Conservation (phyloP, 2,797 vertebrate species). For the Aulostomus chinensis region DNA sequence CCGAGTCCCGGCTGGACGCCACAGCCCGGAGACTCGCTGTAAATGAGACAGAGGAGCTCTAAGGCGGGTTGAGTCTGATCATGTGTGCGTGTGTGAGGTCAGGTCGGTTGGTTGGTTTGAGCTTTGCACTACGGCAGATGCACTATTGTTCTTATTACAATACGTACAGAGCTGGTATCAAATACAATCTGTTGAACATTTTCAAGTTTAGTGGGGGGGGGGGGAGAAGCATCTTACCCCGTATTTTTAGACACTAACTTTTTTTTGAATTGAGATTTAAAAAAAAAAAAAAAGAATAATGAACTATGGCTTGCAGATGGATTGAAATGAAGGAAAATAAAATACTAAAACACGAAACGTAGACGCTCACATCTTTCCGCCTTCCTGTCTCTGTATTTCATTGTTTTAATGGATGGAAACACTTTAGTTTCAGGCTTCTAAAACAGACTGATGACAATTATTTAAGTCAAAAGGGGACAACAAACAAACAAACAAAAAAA, state of each 20-base stretch:
- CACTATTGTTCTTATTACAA: slow-evolving; percentile 54
- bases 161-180: slow-evolving; percentile 55
- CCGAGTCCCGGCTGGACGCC: slow-evolving; percentile 19
- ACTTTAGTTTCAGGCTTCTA: too few relatives aligned
- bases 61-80: slow-evolving; percentile 39
- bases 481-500: too few relatives aligned
- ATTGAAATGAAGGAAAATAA: slow-evolving; percentile 59
- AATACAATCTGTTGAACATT: slow-evolving; percentile 48
- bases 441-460: too few relatives aligned
- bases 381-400: neutral
- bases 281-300: slow-evolving; percentile 30
- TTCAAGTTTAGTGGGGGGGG: slow-evolving; percentile 19
- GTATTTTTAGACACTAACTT: slow-evolving; percentile 74
- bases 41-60: slow-evolving; percentile 59
- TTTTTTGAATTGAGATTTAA: slow-evolving; percentile 71
- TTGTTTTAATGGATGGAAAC: neutral
- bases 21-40: slow-evolving; percentile 49
- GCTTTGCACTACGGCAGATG: slow-evolving; percentile 66
- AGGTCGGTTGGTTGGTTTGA: slow-evolving; percentile 47
- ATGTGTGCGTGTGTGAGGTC: slow-evolving; percentile 35
- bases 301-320: slow-evolving; percentile 50
- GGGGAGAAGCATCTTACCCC: slow-evolving; percentile 45
- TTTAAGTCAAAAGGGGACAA: too few relatives aligned
- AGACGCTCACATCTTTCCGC: neutral
- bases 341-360: slow-evolving; percentile 42